phyloP scores from a whole-genome alignment of 2,113 vertebrate species.

The Epinephelus lanceolatus region DNA sequence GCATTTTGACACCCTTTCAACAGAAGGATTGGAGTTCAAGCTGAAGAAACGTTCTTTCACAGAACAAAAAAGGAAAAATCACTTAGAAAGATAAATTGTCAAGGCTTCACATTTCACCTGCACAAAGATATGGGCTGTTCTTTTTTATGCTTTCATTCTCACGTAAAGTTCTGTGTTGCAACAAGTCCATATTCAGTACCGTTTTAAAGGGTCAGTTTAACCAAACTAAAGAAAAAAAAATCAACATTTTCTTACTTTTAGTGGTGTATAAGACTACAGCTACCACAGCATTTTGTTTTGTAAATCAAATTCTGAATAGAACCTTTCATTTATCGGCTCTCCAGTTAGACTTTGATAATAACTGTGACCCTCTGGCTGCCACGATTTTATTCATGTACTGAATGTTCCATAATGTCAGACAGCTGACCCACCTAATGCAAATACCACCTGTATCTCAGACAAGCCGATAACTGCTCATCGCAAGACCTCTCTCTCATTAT shows the following conservation, averaged over 20 bases:
- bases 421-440: neutral
- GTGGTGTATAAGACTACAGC: neutral
- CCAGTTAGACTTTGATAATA: neutral
- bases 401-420: neutral
- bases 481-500: slow-evolving; percentile 47
- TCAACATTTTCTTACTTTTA: too few relatives aligned
- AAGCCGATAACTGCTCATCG: slow-evolving; percentile 13
- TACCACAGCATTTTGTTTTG: too few relatives aligned
- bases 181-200: neutral
- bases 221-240: neutral
- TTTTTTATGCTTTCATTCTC: neutral
- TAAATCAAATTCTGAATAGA: neutral
- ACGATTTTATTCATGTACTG: neutral
- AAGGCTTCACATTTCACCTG: slow-evolving; percentile 11
- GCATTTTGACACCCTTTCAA: slow-evolving; percentile 30
- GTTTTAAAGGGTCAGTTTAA: neutral
- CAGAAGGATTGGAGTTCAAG: neutral
- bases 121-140: neutral
- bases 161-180: neutral
- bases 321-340: neutral
- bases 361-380: neutral
- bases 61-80: neutral
- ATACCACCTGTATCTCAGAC: slow-evolving; percentile 6
- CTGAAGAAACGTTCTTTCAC: neutral
- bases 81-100: neutral